These are phyloP conservation scores for Cyprinus carpio DNA, from an alignment of 2,113 vertebrate genomes.

Conservation along the genomic window DNA sequence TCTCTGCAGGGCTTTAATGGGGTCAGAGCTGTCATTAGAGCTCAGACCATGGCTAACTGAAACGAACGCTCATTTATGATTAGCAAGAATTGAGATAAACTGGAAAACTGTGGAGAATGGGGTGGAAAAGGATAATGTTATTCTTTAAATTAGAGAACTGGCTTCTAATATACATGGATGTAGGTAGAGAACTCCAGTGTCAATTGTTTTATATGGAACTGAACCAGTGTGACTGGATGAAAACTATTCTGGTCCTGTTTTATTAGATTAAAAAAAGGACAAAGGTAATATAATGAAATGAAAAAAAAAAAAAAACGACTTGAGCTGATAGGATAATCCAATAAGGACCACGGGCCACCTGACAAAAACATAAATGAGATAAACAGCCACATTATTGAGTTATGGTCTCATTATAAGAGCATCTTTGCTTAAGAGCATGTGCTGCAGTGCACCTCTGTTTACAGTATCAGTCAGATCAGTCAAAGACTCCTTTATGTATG, in stretches of 20 bases:
- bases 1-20: slow-evolving; percentile 40
- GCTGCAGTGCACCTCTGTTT: not conserved
- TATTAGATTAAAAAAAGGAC: not conserved
- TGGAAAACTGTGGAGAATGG: slow-evolving; percentile 1
- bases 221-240: not conserved
- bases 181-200: not conserved
- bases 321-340: not conserved
- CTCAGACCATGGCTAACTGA: slow-evolving; percentile 19
- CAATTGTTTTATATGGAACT: not conserved
- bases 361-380: not conserved
- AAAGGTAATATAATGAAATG: slow-evolving; percentile 25
- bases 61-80: slow-evolving; percentile 9
- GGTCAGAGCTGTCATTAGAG: slow-evolving; percentile 36
- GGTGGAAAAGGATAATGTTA: not conserved
- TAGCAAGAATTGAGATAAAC: slow-evolving; percentile 30
- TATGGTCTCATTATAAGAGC: not conserved
- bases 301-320: not conserved
- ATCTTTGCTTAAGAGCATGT: not conserved
- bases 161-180: not conserved
- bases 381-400: not conserved
- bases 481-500: not conserved
- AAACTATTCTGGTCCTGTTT: not conserved
- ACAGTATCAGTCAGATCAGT: too few species aligned
- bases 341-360: slow-evolving; percentile 27
- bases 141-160: not conserved